Conservation (phyloP, 2,113 vertebrate genomes). For the Pachyramphus minor region DNA sequence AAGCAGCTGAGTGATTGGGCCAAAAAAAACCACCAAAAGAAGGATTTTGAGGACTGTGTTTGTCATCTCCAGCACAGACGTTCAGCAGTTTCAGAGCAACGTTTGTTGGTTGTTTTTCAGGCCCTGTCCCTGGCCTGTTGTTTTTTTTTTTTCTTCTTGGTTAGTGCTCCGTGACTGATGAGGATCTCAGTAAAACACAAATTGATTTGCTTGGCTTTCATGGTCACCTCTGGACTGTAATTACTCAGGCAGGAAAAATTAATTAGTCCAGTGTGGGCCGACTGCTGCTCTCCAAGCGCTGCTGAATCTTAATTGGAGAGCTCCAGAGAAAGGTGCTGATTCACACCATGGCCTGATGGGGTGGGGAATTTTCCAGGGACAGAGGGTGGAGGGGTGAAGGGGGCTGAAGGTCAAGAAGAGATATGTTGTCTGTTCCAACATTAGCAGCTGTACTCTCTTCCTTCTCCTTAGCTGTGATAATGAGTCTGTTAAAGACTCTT, state of each 20-base stretch:
- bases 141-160: conserved; percentile 15
- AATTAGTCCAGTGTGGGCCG: conserved; percentile 57
- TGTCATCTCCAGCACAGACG: neutral
- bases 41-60: neutral
- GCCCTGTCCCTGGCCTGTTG: neutral
- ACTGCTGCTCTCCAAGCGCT: conserved; percentile 18
- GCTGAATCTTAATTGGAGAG: conserved; percentile 53
- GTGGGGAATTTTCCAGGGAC: neutral
- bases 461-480: neutral
- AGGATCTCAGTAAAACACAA: conserved; percentile 67
- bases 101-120: neutral
- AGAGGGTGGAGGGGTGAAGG: neutral
- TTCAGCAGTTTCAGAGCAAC: neutral
- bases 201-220: conserved; percentile 66
- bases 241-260: conserved; percentile 68
- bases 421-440: neutral
- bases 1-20: neutral
- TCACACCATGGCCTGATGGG: neutral
- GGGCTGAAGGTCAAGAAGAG: conserved; percentile 25
- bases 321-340: conserved; percentile 45
- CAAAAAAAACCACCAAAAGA: neutral
- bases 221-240: conserved; percentile 69
- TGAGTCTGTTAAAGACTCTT: neutral
- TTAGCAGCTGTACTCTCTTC: neutral
- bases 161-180: conserved; percentile 63